phyloP scores from a whole-genome alignment of 1,140 invertebrate genomes.

The Zaprionus camerounensis region DNA sequence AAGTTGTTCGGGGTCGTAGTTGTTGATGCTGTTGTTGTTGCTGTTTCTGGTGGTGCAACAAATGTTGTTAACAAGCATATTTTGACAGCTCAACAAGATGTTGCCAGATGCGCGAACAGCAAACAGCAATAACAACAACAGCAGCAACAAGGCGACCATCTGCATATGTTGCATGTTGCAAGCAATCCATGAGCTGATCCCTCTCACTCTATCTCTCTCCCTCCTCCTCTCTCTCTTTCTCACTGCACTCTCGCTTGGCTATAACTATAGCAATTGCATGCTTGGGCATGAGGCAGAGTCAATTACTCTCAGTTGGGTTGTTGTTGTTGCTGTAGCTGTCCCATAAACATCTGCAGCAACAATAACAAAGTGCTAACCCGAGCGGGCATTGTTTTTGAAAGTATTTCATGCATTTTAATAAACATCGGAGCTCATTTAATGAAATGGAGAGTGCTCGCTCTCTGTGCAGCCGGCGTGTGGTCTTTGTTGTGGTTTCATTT shows the following conservation, averaged over 20 bases:
- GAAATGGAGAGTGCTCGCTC: conserved; percentile 46
- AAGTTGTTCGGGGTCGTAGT: conserved; percentile 14
- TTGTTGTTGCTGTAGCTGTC: conserved; percentile 50
- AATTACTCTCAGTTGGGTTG: conserved; percentile 63
- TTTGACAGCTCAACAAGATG: conserved; percentile 82
- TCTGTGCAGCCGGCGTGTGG: conserved; percentile 24
- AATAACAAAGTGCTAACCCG: conserved; percentile 48
- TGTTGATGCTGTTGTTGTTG: conserved; percentile 18
- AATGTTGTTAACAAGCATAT: conserved; percentile 83
- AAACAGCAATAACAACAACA: conserved; percentile 34
- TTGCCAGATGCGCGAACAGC: conserved; percentile 80
- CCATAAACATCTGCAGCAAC: conserved; percentile 49
- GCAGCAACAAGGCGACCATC: conserved; percentile 47
- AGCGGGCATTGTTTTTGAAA: conserved; percentile 64
- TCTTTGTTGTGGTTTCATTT: conserved; percentile 34
- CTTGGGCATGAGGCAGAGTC: conserved; percentile 51
- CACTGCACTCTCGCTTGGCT: conserved; percentile 26
- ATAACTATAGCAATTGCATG: conserved; percentile 54
- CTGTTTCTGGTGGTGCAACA: conserved; percentile 72
- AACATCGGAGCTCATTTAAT: conserved; percentile 73
- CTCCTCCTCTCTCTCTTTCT: background rate
- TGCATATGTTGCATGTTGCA: conserved; percentile 67
- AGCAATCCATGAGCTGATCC: conserved; percentile 39
- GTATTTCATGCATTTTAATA: conserved; percentile 77
- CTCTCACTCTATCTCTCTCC: background rate